Evolutionary conservation across 2,797 vertebrate species (phyloP).

Genomic region (Clarias fuscus): DNA sequence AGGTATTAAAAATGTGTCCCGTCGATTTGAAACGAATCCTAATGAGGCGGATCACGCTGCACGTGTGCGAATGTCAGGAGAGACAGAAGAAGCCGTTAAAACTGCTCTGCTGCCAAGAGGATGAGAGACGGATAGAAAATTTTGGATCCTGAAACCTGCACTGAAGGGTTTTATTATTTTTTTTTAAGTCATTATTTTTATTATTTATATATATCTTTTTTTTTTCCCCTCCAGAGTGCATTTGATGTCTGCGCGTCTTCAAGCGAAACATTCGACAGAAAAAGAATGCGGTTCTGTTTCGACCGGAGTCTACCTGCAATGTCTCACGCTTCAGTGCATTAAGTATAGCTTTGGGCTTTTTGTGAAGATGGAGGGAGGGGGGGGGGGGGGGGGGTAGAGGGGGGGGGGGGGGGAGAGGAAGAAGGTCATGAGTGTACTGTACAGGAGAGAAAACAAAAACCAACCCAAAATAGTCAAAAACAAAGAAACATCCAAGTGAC

Average conservation of each 20-base stretch:
- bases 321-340: conserved; percentile 71
- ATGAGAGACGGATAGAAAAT: not conserved
- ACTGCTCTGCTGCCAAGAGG: conserved; percentile 38
- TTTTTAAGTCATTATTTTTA: not conserved
- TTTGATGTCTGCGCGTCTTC: conserved; percentile 9
- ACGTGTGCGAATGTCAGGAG: conserved; percentile 27
- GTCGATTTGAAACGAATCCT: conserved; percentile 19
- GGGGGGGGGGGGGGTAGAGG: not conserved
- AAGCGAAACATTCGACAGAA: conserved; percentile 18
- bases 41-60: conserved; percentile 9
- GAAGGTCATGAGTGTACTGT: not conserved
- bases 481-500: not conserved
- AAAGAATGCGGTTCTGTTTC: conserved; percentile 53
- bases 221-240: not conserved
- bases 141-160: not conserved
- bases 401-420: not conserved
- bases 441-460: not conserved
- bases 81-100: conserved; percentile 32
- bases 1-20: not conserved
- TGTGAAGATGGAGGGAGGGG: conserved; percentile 43
- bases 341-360: conserved; percentile 72
- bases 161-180: not conserved
- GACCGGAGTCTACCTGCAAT: conserved; percentile 70
- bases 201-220: not conserved
- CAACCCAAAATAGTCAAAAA: not conserved